A percentile compares a stretch with the other conserved stretches of the same genome.
Conservation (phyloP, 2,113 vertebrate species). For the Gila orcuttii region DNA sequence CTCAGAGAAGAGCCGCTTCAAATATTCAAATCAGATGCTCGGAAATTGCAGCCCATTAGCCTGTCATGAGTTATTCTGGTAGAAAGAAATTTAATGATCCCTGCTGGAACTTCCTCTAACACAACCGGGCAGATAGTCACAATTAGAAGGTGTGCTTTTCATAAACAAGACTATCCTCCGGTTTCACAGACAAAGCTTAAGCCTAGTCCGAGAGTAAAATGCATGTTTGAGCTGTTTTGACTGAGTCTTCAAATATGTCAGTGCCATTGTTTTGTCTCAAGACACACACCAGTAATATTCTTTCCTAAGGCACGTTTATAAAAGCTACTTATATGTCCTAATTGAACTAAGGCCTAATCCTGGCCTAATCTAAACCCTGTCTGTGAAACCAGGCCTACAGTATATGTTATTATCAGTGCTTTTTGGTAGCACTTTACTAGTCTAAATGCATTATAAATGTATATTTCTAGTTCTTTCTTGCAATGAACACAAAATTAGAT, state of each 20-base stretch:
- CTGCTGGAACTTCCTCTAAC: slow-evolving; percentile 18
- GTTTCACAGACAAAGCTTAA: too few relatives aligned
- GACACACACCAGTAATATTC: too few relatives aligned
- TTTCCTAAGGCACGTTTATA: too few relatives aligned
- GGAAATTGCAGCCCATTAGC: slow-evolving; percentile 45
- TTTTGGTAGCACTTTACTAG: neutral
- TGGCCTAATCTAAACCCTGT: too few relatives aligned
- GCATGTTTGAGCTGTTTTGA: too few relatives aligned
- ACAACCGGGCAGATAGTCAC: neutral
- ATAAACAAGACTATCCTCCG: neutral
- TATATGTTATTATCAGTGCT: neutral
- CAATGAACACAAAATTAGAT: neutral
- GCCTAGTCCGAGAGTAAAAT: too few relatives aligned
- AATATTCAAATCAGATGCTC: slow-evolving; percentile 29
- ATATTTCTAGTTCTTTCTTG: neutral
- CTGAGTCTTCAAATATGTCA: too few relatives aligned
- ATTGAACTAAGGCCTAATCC: too few relatives aligned
- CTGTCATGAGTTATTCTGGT: slow-evolving; percentile 3
- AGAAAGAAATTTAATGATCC: slow-evolving; percentile 15
- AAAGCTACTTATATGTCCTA: too few relatives aligned
- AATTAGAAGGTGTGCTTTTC: neutral
- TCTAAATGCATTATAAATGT: neutral
- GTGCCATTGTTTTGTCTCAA: too few relatives aligned
- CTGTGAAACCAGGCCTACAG: too few relatives aligned
- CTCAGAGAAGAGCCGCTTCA: slow-evolving; percentile 12